These are phyloP conservation scores for Gallinago paraguaiae DNA, from an alignment of 2,113 vertebrate genomes.

Conservation along the genomic window DNA sequence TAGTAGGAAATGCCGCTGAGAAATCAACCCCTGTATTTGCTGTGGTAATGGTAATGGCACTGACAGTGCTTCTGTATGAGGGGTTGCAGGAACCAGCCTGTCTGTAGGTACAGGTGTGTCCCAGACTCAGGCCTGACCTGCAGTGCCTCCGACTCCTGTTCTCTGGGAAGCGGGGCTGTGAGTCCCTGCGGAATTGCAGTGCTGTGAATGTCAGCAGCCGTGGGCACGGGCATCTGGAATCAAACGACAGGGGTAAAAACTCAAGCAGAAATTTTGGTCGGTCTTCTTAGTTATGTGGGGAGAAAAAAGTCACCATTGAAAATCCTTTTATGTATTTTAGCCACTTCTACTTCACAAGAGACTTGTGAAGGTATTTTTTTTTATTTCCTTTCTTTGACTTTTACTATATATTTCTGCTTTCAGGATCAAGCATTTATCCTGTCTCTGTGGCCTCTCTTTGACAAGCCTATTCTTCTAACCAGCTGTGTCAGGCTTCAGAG, in stretches of 20 bases:
- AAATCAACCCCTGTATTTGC: neutral
- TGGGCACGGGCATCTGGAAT: neutral
- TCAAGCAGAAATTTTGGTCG: neutral
- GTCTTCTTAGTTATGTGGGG: neutral
- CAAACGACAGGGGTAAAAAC: neutral
- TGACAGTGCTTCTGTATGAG: neutral
- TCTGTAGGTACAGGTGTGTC: neutral
- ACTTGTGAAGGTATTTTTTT: neutral
- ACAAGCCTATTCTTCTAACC: neutral
- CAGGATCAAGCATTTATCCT: neutral
- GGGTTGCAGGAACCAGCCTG: neutral
- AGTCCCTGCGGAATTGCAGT: neutral
- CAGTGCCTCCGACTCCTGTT: neutral
- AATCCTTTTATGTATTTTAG: neutral
- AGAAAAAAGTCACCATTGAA: neutral
- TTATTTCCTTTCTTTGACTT: neutral
- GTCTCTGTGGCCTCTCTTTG: neutral
- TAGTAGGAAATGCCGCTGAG: neutral
- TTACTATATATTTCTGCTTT: neutral
- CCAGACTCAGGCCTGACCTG: neutral
- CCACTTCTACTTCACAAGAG: neutral
- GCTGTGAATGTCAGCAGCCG: neutral
- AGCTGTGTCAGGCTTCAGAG: conserved; percentile 18
- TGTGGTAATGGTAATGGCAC: neutral
- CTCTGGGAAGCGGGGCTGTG: neutral